Conservation (phyloP, 2,797 vertebrate species). For the Muscicapa comitata region DNA sequence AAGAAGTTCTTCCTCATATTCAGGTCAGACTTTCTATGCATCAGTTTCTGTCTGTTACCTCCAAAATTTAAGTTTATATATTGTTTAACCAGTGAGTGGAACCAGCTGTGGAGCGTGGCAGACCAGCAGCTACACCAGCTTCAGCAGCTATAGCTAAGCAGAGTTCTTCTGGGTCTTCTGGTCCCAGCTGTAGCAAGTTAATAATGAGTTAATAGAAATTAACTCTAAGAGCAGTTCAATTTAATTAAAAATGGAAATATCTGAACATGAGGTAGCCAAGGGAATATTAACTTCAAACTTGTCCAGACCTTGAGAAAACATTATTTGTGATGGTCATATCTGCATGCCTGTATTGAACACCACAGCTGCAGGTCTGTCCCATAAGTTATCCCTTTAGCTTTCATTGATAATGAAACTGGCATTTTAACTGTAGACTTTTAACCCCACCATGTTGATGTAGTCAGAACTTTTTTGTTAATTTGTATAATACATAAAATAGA, state of each 20-base stretch:
- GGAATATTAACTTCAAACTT: neutral
- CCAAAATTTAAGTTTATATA: neutral
- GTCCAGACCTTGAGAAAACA: neutral
- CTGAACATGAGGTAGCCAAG: neutral
- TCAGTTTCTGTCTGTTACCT: neutral
- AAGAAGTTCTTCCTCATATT: neutral
- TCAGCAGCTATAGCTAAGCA: neutral
- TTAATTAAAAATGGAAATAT: neutral
- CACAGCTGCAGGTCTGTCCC: neutral
- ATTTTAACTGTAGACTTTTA: neutral
- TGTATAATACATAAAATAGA: neutral
- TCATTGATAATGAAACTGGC: neutral
- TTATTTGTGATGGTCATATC: neutral
- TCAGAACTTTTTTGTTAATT: neutral
- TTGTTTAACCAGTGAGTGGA: neutral
- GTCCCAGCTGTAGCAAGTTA: neutral
- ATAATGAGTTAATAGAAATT: neutral
- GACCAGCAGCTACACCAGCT: neutral
- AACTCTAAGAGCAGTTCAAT: neutral
- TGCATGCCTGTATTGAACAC: neutral
- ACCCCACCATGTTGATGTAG: neutral
- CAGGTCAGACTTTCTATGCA: neutral
- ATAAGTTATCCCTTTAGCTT: neutral
- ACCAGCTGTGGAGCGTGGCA: neutral
- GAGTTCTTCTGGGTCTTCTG: neutral